Evolutionary conservation across 30 jellyfish, hydroid and myxozoan species (phyloP).

Genomic region (Phacellophora camtschatica): DNA sequence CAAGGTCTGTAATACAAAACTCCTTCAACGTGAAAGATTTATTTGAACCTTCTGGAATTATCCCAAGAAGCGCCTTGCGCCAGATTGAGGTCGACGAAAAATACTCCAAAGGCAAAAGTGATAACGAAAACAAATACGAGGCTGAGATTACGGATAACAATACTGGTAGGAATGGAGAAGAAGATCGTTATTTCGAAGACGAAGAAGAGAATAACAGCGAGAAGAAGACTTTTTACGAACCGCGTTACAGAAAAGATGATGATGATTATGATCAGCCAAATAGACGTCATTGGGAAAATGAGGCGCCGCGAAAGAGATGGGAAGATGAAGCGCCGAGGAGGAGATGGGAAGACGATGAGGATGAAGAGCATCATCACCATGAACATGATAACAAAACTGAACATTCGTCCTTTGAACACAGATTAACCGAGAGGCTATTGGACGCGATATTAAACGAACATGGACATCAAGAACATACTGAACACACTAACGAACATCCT

Average conservation of each 20-base stretch:
- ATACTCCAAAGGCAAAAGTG: neutral
- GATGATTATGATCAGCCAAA: conserved; percentile 29
- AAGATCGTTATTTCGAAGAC: no score
- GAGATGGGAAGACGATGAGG: conserved; percentile 61
- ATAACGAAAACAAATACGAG: conserved; percentile 9
- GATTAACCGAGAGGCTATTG: conserved; percentile 82
- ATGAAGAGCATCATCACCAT: conserved; percentile 48
- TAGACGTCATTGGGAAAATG: conserved; percentile 37
- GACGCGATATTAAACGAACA: conserved; percentile 76
- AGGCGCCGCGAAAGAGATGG: conserved; percentile 16
- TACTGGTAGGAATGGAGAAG: conserved; percentile 25
- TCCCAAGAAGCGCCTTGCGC: conserved; percentile 45
- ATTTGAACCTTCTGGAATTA: conserved; percentile 13
- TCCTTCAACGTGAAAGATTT: neutral
- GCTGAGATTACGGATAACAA: conserved; percentile 43
- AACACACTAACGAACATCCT: conserved; percentile 59
- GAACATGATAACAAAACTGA: conserved; percentile 51
- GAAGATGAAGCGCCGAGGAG: conserved; percentile 20
- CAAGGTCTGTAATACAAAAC: neutral
- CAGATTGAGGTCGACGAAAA: conserved; percentile 48
- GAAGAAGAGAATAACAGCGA: neutral
- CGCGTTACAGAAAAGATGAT: neutral
- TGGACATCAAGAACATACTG: conserved; percentile 33
- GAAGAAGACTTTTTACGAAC: neutral
- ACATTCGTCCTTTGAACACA: conserved; percentile 77